phyloP scores from a whole-genome alignment of 2,888 invertebrate genomes.

The Tridacna crocea region DNA sequence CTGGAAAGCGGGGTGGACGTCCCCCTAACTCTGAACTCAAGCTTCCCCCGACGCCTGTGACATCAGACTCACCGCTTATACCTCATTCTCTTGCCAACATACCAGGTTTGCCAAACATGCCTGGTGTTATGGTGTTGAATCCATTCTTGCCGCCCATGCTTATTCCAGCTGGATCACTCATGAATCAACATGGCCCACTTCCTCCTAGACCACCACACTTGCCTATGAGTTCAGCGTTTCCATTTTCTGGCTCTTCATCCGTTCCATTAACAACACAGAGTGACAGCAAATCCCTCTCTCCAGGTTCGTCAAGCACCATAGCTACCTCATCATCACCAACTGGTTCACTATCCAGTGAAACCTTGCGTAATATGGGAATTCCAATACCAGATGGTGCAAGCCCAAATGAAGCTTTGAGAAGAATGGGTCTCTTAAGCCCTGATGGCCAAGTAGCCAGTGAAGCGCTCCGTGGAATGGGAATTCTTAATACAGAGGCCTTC shows the following conservation, averaged over 20 bases:
- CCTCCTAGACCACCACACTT: conserved; percentile 72
- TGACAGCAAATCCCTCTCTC: conserved; percentile 56
- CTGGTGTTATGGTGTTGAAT: conserved; percentile 83
- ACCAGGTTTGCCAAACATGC: conserved; percentile 75
- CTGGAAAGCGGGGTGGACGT: conserved; percentile 71
- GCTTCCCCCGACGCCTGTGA: conserved; percentile 70
- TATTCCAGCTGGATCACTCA: conserved; percentile 75
- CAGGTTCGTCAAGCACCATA: conserved; percentile 53
- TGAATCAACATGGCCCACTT: conserved; percentile 72
- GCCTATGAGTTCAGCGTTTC: conserved; percentile 74
- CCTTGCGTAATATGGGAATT: conserved; percentile 61
- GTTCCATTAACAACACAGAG: conserved; percentile 46
- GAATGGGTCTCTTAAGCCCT: conserved; percentile 57
- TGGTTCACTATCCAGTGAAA: conserved; percentile 50
- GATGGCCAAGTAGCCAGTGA: conserved; percentile 65
- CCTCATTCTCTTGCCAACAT: conserved; percentile 79
- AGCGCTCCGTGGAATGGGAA: conserved; percentile 68
- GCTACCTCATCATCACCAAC: conserved; percentile 64
- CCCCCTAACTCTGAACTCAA: conserved; percentile 72
- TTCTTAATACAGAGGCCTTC: conserved; percentile 90
- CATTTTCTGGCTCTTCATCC: conserved; percentile 61
- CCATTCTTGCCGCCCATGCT: conserved; percentile 83
- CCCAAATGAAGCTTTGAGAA: conserved; percentile 58
- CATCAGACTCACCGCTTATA: conserved; percentile 67
- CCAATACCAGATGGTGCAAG: conserved; percentile 62